Evolutionary conservation across 2,797 vertebrate species (phyloP).

Genomic region (Galagoides demidoff): DNA sequence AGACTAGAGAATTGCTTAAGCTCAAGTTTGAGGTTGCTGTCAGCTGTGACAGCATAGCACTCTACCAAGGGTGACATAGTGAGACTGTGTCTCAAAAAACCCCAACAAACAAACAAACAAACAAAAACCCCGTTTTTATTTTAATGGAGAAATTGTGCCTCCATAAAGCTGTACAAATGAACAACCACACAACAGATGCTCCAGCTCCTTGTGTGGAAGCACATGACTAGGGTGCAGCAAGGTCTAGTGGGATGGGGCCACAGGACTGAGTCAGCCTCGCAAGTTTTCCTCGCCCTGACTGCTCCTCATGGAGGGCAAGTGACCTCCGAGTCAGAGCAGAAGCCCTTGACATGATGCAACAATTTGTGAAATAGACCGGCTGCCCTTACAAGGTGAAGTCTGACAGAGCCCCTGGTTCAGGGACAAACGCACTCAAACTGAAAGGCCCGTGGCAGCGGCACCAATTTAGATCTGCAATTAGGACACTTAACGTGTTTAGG

Average conservation of each 20-base stretch:
- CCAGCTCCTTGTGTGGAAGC: not conserved
- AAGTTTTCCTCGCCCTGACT: constrained; percentile 32
- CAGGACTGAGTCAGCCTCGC: constrained; percentile 40
- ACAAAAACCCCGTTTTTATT: no score
- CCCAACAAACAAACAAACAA: no score
- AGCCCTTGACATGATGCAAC: constrained; percentile 78
- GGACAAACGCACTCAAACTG: constrained; percentile 84
- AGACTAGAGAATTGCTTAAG: no score
- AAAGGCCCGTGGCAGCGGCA: constrained; percentile 81
- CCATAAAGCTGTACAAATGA: not conserved
- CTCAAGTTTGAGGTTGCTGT: no score
- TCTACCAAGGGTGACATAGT: no score
- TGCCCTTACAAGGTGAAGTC: constrained; percentile 75
- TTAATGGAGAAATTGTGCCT: not conserved
- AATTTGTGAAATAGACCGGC: constrained; percentile 82
- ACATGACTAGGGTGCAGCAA: no score
- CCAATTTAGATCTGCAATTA: constrained; percentile 86
- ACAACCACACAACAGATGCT: rapidly evolving
- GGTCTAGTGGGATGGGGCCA: not conserved
- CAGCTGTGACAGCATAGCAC: no score
- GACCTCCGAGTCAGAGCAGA: constrained; percentile 63
- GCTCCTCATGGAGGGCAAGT: constrained; percentile 63
- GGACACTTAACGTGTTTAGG: constrained; percentile 83
- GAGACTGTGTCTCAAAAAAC: no score
- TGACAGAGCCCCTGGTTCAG: constrained; percentile 83